Conservation (phyloP, 2,888 invertebrate species). For the Toxonevra muliebris region DNA sequence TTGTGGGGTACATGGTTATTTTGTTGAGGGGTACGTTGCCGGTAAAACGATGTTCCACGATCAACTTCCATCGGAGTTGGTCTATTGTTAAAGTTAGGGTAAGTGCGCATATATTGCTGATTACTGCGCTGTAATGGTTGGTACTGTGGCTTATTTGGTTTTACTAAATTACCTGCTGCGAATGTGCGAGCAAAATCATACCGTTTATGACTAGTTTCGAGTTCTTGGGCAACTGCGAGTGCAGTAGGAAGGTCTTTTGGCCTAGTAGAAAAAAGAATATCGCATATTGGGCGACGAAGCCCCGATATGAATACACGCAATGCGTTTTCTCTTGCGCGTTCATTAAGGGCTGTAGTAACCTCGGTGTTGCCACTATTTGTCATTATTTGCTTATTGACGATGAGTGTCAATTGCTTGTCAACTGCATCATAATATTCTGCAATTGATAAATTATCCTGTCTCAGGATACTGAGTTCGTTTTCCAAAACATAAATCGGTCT, state of each 20-base stretch:
- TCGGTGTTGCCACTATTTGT: slow-evolving; percentile 12
- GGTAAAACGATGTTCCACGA: too few species aligned
- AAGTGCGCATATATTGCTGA: not conserved
- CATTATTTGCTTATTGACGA: slow-evolving; percentile 21
- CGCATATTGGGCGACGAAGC: slow-evolving; percentile 18
- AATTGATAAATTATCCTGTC: slow-evolving; percentile 11
- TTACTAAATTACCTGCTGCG: slow-evolving; percentile 12
- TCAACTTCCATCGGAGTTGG: too few species aligned
- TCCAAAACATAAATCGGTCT: slow-evolving; percentile 23
- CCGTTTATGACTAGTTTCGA: slow-evolving; percentile 13
- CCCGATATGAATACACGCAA: slow-evolving; percentile 15
- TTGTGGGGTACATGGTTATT: too few species aligned
- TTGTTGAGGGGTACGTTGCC: too few species aligned
- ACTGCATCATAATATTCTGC: slow-evolving; percentile 10
- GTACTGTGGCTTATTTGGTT: slow-evolving; percentile 12
- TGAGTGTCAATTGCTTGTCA: slow-evolving; percentile 14
- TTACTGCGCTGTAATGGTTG: slow-evolving; percentile 7
- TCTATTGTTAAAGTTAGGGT: too few species aligned
- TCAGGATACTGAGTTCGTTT: slow-evolving; percentile 14
- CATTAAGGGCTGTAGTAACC: slow-evolving; percentile 10
- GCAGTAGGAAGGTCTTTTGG: slow-evolving; percentile 8
- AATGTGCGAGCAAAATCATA: slow-evolving; percentile 19
- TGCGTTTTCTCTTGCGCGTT: slow-evolving; percentile 19
- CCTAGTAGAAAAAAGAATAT: slow-evolving; percentile 5
- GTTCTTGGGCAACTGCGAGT: slow-evolving; percentile 14